Conservation (phyloP, 2,888 invertebrate species). For the Onthophagus sagittarius region DNA sequence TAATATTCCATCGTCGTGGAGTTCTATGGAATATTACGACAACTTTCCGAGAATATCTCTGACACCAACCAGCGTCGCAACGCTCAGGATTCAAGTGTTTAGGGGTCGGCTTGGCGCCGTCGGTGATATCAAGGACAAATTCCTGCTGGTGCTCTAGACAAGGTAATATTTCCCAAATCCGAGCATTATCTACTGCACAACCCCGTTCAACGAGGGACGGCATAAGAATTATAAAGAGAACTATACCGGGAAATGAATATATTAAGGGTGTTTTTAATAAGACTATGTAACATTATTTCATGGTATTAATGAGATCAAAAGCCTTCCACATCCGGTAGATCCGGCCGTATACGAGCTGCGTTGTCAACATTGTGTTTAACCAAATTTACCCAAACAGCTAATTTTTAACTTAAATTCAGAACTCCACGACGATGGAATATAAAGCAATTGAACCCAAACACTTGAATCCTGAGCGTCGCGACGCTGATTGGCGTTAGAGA, state of each 20-base stretch:
- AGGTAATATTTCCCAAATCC: constrained; percentile 60
- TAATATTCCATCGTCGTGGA: constrained; percentile 21
- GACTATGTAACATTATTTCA: constrained; percentile 73
- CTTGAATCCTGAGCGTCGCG: too few species aligned
- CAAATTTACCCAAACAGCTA: constrained; percentile 5
- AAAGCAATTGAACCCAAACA: too few species aligned
- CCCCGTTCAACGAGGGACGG: constrained; percentile 3
- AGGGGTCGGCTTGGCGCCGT: constrained; percentile 68
- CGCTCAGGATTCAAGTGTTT: constrained; percentile 83
- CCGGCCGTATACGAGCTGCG: constrained; percentile 38
- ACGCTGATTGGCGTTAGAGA: too few species aligned
- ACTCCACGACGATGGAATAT: too few species aligned
- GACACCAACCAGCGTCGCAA: constrained; percentile 91
- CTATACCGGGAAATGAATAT: constrained; percentile 48
- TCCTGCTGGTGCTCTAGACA: constrained; percentile 84
- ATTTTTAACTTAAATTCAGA: neutral
- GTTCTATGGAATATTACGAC: constrained; percentile 17
- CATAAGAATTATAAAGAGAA: constrained; percentile 50
- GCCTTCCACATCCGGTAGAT: constrained; percentile 60
- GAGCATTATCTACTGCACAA: constrained; percentile 19
- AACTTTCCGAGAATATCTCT: constrained; percentile 92
- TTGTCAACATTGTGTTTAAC: constrained; percentile 39
- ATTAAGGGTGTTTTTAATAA: constrained; percentile 62
- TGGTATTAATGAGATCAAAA: constrained; percentile 74
- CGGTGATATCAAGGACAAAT: constrained; percentile 88